Conservation (phyloP, 2,797 vertebrate species). For the Aldrovandia affinis region DNA sequence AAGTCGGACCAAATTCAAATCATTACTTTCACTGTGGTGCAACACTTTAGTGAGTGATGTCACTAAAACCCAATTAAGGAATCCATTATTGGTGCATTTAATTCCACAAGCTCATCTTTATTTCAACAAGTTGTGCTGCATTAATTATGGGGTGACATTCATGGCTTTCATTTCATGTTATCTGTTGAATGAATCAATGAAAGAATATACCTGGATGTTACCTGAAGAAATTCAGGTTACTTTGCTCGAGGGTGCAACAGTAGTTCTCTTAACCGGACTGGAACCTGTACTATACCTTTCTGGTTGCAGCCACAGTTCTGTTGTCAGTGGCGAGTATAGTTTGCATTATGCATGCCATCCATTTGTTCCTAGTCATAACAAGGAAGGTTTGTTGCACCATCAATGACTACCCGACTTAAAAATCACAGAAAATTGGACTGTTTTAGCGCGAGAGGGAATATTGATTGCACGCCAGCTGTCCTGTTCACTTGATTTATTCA, state of each 20-base stretch:
- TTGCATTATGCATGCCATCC: background rate
- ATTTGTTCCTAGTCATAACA: background rate
- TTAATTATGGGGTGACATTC: background rate
- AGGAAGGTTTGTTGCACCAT: background rate
- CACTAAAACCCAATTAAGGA: background rate
- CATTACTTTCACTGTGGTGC: background rate
- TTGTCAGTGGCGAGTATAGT: background rate
- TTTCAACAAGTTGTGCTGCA: background rate
- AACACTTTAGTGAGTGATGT: background rate
- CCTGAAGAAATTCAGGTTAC: background rate
- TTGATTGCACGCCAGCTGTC: background rate
- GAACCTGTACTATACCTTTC: background rate
- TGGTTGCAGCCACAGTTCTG: background rate
- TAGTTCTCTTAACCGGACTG: background rate
- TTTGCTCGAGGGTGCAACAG: background rate
- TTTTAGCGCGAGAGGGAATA: background rate
- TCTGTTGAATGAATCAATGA: background rate
- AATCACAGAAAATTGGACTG: background rate
- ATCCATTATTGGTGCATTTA: background rate
- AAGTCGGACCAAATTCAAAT: background rate
- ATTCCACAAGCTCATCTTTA: background rate
- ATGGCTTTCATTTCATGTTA: background rate
- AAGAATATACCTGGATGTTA: background rate
- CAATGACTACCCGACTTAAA: background rate
- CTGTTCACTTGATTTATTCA: background rate